phyloP scores from a whole-genome alignment of 92 coral and sea anemone species.

The Epizoanthus illoricatus region DNA sequence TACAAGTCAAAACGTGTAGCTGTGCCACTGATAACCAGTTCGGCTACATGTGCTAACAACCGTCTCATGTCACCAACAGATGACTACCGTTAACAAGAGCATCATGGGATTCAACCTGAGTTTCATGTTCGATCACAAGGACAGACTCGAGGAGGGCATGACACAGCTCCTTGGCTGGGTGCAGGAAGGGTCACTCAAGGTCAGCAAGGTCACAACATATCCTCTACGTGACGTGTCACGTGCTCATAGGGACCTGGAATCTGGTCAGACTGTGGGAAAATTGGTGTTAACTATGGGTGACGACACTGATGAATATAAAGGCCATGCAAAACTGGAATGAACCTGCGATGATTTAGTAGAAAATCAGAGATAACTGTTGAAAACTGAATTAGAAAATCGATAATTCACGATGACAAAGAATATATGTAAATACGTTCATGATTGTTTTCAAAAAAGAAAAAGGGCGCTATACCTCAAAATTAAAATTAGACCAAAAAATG shows the following conservation, averaged over 20 bases:
- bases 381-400: too few relatives aligned
- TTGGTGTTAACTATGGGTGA: conserved; percentile 81
- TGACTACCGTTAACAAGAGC: conserved; percentile 84
- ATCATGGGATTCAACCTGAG: conserved; percentile 95
- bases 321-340: conserved; percentile 11
- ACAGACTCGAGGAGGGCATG: conserved; percentile 80
- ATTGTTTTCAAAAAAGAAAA: too few relatives aligned
- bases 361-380: too few relatives aligned
- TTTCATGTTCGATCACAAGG: conserved; percentile 76
- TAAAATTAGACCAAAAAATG: too few relatives aligned
- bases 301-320: background rate
- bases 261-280: conserved; percentile 94
- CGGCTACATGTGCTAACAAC: too few relatives aligned
- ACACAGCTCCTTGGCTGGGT: conserved; percentile 81
- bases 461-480: too few relatives aligned
- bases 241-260: conserved; percentile 93
- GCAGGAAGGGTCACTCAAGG: conserved; percentile 68
- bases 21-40: too few relatives aligned
- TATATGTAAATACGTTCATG: too few relatives aligned
- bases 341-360: background rate
- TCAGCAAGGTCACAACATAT: conserved; percentile 80
- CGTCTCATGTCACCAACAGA: conserved; percentile 40
- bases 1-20: too few relatives aligned
- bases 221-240: conserved; percentile 77
- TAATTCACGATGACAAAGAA: too few relatives aligned